Evolutionary conservation across 2,888 invertebrate species (phyloP).

Genomic region (Cephus pygmeus): DNA sequence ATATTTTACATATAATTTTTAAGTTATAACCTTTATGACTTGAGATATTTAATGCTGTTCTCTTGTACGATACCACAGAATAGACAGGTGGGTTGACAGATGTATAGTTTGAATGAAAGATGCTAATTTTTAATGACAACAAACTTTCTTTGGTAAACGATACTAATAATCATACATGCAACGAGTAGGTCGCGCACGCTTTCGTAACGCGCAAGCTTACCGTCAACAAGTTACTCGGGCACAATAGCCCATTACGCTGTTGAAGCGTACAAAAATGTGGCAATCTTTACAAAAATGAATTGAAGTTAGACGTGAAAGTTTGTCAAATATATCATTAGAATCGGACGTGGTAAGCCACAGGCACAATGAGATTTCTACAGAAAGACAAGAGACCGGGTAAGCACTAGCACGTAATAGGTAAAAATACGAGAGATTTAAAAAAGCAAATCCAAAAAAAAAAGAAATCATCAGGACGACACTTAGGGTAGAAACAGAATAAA

Average conservation of each 20-base stretch:
- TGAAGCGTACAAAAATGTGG: background rate
- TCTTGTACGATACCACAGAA: background rate
- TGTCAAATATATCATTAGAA: background rate
- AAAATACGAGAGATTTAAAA: background rate
- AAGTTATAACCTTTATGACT: background rate
- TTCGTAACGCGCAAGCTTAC: background rate
- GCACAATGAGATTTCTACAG: background rate
- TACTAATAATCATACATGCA: background rate
- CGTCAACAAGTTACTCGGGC: background rate
- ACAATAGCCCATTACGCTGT: background rate
- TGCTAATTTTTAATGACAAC: background rate
- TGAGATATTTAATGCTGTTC: background rate
- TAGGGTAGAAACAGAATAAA: background rate
- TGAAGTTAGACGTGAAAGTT: background rate
- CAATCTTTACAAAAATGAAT: background rate
- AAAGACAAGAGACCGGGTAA: background rate
- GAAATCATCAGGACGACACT: background rate
- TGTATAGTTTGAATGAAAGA: background rate
- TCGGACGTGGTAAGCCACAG: background rate
- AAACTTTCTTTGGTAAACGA: background rate
- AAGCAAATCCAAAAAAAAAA: background rate
- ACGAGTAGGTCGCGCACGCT: background rate
- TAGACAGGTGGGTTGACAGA: background rate
- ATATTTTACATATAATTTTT: background rate
- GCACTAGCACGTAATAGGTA: background rate